phyloP scores from a whole-genome alignment of 2,888 invertebrate species.

The Julus scandinavius region DNA sequence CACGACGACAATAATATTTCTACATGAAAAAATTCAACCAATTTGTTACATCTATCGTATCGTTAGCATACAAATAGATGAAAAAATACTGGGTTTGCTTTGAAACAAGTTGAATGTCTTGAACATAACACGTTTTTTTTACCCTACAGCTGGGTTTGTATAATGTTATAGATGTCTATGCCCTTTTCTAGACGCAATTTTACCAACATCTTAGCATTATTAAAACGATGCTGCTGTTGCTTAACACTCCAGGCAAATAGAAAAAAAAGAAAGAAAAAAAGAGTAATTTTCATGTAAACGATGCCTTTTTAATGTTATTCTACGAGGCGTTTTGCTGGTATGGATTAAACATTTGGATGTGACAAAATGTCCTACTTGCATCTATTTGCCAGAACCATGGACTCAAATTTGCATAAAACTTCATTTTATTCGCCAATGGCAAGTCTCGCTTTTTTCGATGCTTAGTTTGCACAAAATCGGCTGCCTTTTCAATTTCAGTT shows the following conservation, averaged over 20 bases:
- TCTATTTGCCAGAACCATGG: background rate
- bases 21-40: background rate
- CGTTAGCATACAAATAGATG: background rate
- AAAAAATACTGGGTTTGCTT: background rate
- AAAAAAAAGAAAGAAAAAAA: background rate
- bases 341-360: constrained; percentile 8
- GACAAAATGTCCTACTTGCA: constrained; percentile 17
- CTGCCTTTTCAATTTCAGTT: background rate
- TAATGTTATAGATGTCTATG: background rate
- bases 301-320: constrained; percentile 27
- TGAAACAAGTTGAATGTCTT: constrained; percentile 15
- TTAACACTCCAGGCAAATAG: background rate
- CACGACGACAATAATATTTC: background rate
- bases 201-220: background rate
- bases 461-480: constrained; percentile 15
- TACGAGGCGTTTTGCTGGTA: constrained; percentile 1
- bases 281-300: constrained; percentile 10
- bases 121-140: background rate
- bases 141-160: background rate
- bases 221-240: background rate
- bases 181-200: background rate
- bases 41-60: background rate
- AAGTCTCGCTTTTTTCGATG: background rate
- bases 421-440: constrained; percentile 1
- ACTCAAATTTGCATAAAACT: constrained; percentile 6